Percentiles rank a stretch among this genome's conserved stretches.
phyloP scores from a whole-genome alignment of 1,140 invertebrate species.

The Trachymyrmex septentrionalis region DNA sequence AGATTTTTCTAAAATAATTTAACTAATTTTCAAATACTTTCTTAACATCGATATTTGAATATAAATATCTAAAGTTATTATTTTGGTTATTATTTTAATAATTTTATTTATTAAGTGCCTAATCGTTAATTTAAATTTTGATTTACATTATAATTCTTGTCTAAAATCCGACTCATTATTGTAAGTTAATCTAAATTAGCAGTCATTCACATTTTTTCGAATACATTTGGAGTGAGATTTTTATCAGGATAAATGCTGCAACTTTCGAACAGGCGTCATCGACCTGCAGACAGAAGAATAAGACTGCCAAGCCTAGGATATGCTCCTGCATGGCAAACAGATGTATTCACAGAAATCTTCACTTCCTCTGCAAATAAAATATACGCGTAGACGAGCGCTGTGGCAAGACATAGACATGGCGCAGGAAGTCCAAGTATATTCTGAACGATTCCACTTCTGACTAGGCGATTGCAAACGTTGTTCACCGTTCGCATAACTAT shows the following conservation, averaged over 20 bases:
- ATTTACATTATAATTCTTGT: not conserved
- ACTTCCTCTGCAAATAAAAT: conserved; percentile 69
- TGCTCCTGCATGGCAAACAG: conserved; percentile 79
- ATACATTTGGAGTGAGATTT: conserved; percentile 66
- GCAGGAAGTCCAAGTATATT: conserved; percentile 51
- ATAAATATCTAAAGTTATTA: not conserved
- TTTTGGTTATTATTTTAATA: not conserved
- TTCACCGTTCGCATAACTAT: conserved; percentile 54
- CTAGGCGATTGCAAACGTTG: conserved; percentile 43
- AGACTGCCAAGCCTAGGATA: conserved; percentile 76
- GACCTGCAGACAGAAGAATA: conserved; percentile 70
- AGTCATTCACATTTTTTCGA: conserved; percentile 50
- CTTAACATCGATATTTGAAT: not conserved
- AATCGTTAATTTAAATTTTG: not conserved
- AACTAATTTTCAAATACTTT: not conserved
- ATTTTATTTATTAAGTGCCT: not conserved
- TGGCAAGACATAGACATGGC: conserved; percentile 3
- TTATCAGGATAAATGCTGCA: conserved; percentile 70
- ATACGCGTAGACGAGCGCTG: conserved; percentile 53
- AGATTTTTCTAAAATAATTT: not conserved
- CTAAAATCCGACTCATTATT: not conserved
- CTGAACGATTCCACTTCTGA: conserved; percentile 43
- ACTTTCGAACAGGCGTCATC: conserved; percentile 75
- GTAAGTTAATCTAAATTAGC: conserved; percentile 38
- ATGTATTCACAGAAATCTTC: conserved; percentile 77